phyloP scores from a whole-genome alignment of 2,113 vertebrate species.

The Pardalotus punctatus region DNA sequence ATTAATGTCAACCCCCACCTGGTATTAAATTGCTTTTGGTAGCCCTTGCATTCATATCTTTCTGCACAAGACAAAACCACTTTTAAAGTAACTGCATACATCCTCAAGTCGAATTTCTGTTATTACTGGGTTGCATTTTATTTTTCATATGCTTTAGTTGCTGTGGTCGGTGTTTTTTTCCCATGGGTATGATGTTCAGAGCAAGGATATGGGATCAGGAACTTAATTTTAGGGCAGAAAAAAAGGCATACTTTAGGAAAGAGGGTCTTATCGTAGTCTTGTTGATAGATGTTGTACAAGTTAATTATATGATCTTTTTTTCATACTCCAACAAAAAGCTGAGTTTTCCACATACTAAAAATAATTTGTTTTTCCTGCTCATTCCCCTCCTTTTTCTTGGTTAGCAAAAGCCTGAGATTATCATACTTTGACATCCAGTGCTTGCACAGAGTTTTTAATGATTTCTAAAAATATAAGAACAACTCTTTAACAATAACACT shows the following conservation, averaged over 20 bases:
- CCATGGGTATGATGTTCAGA: background rate
- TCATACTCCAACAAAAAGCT: background rate
- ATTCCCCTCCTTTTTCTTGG: background rate
- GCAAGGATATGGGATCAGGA: background rate
- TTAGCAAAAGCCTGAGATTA: background rate
- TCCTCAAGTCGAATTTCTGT: background rate
- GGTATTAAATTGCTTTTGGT: conserved; percentile 50
- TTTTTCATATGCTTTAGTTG: background rate
- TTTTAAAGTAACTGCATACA: conserved; percentile 7
- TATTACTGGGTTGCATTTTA: background rate
- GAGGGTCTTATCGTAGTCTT: background rate
- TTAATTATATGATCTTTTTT: background rate
- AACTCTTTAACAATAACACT: background rate
- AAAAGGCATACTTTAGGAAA: background rate
- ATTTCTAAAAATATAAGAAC: conserved; percentile 2
- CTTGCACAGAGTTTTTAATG: conserved; percentile 1
- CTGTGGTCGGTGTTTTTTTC: background rate
- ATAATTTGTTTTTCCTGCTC: background rate
- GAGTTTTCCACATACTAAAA: background rate
- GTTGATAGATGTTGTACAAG: background rate
- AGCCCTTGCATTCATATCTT: background rate
- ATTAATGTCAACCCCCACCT: conserved; percentile 66
- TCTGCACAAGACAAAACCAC: conserved; percentile 30
- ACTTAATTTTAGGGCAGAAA: background rate
- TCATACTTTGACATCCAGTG: background rate